phyloP scores from a whole-genome alignment of 2,888 invertebrate species.

The Agapostemon virescens region DNA sequence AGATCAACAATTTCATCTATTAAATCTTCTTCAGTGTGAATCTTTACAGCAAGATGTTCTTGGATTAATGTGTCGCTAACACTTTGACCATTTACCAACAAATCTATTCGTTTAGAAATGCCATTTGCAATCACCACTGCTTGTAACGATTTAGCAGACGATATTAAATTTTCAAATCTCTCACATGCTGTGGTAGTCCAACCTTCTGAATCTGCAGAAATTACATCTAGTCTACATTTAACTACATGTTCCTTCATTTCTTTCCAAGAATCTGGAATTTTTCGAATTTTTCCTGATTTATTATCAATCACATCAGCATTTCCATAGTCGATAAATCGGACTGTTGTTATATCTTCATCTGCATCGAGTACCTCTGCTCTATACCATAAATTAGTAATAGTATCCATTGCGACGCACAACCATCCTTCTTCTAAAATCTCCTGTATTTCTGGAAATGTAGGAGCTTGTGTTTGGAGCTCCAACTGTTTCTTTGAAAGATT shows the following conservation, averaged over 20 bases:
- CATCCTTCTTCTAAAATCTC: conserved; percentile 83
- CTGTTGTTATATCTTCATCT: conserved; percentile 88
- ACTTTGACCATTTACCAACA: conserved; percentile 76
- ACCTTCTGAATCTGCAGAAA: conserved; percentile 86
- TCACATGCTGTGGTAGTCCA: conserved; percentile 84
- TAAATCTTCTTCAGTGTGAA: conserved; percentile 67
- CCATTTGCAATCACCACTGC: conserved; percentile 75
- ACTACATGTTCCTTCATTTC: conserved; percentile 83
- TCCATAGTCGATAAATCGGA: conserved; percentile 90
- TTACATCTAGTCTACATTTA: conserved; percentile 86
- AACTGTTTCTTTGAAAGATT: conserved; percentile 84
- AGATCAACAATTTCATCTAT: conserved; percentile 71
- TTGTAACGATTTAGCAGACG: conserved; percentile 50
- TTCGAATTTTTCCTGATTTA: conserved; percentile 83
- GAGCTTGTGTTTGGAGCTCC: conserved; percentile 83
- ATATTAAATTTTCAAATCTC: conserved; percentile 80
- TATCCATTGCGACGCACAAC: conserved; percentile 89
- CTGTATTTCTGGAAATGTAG: conserved; percentile 82
- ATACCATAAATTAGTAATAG: conserved; percentile 94
- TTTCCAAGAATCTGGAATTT: conserved; percentile 84
- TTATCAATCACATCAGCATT: conserved; percentile 89
- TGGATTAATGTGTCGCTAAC: conserved; percentile 71
- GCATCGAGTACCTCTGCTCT: conserved; percentile 93
- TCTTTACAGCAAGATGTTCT: conserved; percentile 66
- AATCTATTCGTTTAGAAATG: conserved; percentile 77